Percentiles rank a stretch among this genome's conserved stretches.
Conservation (phyloP, 2,113 vertebrate species). For the Romanogobio albipinnatus region DNA sequence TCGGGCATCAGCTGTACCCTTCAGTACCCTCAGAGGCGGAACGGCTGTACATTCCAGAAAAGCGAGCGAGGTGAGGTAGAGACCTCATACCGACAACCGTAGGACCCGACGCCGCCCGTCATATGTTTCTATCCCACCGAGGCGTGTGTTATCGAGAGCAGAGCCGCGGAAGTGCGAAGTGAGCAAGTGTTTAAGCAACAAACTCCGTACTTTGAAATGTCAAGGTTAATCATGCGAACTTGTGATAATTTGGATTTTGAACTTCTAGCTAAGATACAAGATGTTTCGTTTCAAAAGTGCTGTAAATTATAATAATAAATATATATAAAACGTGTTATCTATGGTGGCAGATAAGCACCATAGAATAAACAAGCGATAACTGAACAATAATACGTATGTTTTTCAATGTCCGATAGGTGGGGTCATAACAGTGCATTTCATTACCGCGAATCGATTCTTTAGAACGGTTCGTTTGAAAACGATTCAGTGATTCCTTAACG, state of each 20-base stretch:
- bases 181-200: not conserved
- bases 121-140: not conserved
- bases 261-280: not conserved
- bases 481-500: not conserved
- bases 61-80: not conserved
- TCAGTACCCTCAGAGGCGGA: not conserved
- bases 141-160: not conserved
- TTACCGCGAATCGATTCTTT: not conserved
- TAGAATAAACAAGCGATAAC: not conserved
- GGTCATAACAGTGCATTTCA: not conserved
- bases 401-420: conserved; percentile 6
- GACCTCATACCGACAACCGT: not conserved
- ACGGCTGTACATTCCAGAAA: not conserved
- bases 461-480: not conserved
- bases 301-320: not conserved
- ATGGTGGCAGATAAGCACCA: not conserved
- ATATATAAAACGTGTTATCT: not conserved
- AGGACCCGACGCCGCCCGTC: not conserved
- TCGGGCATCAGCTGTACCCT: not conserved
- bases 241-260: not conserved
- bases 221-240: not conserved
- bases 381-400: not conserved
- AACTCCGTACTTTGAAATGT: not conserved
- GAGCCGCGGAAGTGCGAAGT: conserved; percentile 3
- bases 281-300: not conserved